Evolutionary conservation across 1,140 invertebrate genomes (phyloP).

Genomic region (Aphelinus certus): DNA sequence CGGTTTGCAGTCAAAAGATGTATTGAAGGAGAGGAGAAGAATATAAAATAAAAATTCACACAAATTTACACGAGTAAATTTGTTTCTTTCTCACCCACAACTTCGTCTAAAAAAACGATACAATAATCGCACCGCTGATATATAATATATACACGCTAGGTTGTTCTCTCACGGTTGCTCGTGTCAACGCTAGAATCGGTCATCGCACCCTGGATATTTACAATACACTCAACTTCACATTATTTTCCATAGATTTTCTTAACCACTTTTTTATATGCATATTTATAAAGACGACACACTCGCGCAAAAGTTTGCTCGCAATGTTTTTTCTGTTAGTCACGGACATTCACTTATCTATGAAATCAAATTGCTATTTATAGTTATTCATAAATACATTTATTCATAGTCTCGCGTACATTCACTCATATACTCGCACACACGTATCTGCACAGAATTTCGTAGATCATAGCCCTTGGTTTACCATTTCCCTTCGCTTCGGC

Average conservation of each 20-base stretch:
- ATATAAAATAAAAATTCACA: slow-evolving; percentile 31
- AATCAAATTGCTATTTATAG: slow-evolving; percentile 44
- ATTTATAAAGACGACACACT: slow-evolving; percentile 32
- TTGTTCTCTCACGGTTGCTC: slow-evolving; percentile 12
- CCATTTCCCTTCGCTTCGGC: neutral
- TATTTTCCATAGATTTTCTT: slow-evolving; percentile 46
- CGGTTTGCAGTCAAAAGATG: neutral
- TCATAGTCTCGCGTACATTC: slow-evolving; percentile 36
- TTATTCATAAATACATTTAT: slow-evolving; percentile 48
- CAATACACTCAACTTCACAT: slow-evolving; percentile 50
- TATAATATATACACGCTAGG: slow-evolving; percentile 21
- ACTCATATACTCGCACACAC: slow-evolving; percentile 36
- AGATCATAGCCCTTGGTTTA: slow-evolving; percentile 48
- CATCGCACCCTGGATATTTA: slow-evolving; percentile 52
- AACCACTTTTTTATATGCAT: slow-evolving; percentile 37
- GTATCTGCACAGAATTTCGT: slow-evolving; percentile 19
- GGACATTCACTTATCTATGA: slow-evolving; percentile 28
- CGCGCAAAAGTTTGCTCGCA: slow-evolving; percentile 17
- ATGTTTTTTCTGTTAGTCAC: slow-evolving; percentile 18
- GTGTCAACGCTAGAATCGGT: slow-evolving; percentile 4
- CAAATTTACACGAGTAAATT: slow-evolving; percentile 15
- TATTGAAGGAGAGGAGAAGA: slow-evolving; percentile 8
- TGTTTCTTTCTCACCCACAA: neutral
- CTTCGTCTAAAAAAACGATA: neutral
- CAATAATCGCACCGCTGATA: slow-evolving; percentile 6